Base-by-base conservation (phyloP, 1,140 invertebrate genomes). In the Bathynomus jamesi region DNA sequence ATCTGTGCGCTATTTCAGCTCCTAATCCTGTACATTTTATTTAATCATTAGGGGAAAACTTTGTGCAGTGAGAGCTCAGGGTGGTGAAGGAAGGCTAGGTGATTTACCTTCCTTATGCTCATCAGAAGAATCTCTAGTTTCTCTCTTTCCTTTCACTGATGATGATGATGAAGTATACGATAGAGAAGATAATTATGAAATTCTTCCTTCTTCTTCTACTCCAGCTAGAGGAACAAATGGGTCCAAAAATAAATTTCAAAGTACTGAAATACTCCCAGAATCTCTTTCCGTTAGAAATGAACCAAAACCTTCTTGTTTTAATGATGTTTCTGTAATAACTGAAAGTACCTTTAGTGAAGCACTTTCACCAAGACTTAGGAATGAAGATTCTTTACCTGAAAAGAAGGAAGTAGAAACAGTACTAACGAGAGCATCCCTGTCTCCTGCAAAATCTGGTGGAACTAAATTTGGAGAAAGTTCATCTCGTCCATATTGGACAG, bases 101-200 rank as follows among this genome's bases (percentile, higher is more conserved):
- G 78, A 79, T 21, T 53, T 78, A 1, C 71, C 73, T 17, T 73
- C 71, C 24, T 60, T 80, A n/a, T 79, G 78, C 10, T 78, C 79
- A 2, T 78, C 77, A 2, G 78, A 79, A 71, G 78, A 78, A 21
- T 77, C 76, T 28, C 31, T 77, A 21, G 70, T 65, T 31, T 79
- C 78, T 61, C 71, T 79, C 13, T 75, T 76, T 31, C 76, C 76
- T 30, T 75, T 78, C 29, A 76, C 71, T 69, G 75, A 78, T 31
- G 75, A 78, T 31, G 71, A 74, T 5, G 71, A 75, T 31, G 70
- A 73, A 13, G 73, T 69, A 4, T 71, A 77, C 29, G 78, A 78
- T 24, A 61, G 68, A 13, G 74, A 72, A 24, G 74, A 77, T 17
- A 46, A 75, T 63, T 67, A 70, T 70, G 69, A 63, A 61, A 13